Evolutionary conservation across 2,888 invertebrate genomes (phyloP).

Genomic region (Drosophila phalerata): DNA sequence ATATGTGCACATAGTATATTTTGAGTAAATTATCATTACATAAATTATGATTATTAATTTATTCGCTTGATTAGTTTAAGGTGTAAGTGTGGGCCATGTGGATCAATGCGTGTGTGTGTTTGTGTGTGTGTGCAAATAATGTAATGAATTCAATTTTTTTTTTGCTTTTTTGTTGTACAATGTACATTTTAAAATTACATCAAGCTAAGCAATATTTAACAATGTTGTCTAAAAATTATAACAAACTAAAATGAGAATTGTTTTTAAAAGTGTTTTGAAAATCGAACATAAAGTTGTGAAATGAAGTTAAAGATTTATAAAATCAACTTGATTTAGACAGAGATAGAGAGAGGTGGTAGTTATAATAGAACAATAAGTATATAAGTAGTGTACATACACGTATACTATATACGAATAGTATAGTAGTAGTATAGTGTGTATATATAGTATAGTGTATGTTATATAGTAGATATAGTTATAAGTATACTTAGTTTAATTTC

Average conservation of each 20-base stretch:
- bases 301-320: neutral
- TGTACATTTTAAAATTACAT: conserved; percentile 39
- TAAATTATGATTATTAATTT: conserved; percentile 30
- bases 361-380: conserved; percentile 7
- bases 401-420: neutral
- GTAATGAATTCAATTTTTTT: conserved; percentile 9
- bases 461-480: conserved; percentile 1
- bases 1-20: conserved; percentile 39
- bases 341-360: neutral
- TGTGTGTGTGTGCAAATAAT: neutral
- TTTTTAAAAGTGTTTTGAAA: conserved; percentile 9
- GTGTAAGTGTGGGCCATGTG: conserved; percentile 15
- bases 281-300: conserved; percentile 1
- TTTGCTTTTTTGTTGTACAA: conserved; percentile 10
- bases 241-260: conserved; percentile 54
- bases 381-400: conserved; percentile 11
- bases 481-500: conserved; percentile 24
- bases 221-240: conserved; percentile 61
- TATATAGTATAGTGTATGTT: conserved; percentile 1
- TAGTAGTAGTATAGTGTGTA: neutral
- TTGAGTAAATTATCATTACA: conserved; percentile 37
- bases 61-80: conserved; percentile 34
- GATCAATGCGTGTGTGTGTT: neutral
- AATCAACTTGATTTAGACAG: neutral
- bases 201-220: conserved; percentile 75